Conservation (phyloP, 2,888 invertebrate genomes). For the Diaprepes abbreviatus region DNA sequence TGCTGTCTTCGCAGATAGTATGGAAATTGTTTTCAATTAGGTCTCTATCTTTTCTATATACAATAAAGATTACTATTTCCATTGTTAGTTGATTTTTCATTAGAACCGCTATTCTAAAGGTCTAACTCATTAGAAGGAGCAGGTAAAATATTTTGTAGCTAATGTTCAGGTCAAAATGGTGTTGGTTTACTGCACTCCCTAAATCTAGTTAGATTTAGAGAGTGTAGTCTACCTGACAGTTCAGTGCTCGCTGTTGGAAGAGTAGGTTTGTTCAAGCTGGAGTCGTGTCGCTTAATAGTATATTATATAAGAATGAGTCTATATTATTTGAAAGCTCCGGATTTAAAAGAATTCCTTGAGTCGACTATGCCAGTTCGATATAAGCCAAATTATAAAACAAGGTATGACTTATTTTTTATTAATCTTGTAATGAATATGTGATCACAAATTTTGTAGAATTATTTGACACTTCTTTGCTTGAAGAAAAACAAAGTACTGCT, state of each 20-base stretch:
- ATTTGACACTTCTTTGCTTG: no score
- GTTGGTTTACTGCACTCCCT: constrained; percentile 14
- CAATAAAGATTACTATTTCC: constrained; percentile 1
- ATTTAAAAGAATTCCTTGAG: constrained; percentile 22
- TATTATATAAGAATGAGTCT: constrained; percentile 13
- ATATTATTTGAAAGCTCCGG: constrained; percentile 23
- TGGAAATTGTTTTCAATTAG: no score
- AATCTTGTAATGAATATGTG: no score
- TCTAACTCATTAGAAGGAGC: constrained; percentile 20
- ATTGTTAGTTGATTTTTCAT: constrained; percentile 7
- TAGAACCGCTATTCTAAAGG: not conserved
- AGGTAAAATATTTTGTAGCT: constrained; percentile 28
- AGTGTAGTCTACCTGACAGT: constrained; percentile 26
- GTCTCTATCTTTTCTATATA: not conserved
- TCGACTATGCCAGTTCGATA: not conserved
- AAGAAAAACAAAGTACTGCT: no score
- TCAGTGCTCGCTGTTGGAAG: not conserved
- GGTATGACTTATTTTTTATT: constrained; percentile 8
- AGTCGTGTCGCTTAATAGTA: not conserved
- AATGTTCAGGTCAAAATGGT: constrained; percentile 34
- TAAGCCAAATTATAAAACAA: not conserved
- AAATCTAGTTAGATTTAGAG: constrained; percentile 22
- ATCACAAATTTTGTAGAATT: no score
- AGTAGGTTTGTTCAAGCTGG: constrained; percentile 11
- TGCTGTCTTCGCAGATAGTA: no score